A percentile compares a stretch with the other conserved stretches of the same genome.
These are phyloP conservation scores for Macrotus californicus DNA, from an alignment of 2,113 vertebrate genomes.

Conservation along the genomic window DNA sequence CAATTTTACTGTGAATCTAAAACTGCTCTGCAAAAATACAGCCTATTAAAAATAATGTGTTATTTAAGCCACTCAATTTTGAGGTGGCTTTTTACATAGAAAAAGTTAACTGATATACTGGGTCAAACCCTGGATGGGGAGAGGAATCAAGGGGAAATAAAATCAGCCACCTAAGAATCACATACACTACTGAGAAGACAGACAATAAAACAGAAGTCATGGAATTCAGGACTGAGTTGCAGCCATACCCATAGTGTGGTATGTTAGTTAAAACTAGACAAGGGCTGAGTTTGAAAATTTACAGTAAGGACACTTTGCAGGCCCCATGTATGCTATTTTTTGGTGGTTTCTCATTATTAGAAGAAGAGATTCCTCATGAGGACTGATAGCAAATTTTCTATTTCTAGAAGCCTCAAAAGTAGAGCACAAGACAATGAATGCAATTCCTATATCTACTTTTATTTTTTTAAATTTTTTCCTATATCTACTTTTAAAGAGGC, in stretches of 20 bases:
- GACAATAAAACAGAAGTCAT: not conserved
- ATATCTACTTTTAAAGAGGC: not conserved
- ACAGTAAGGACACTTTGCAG: not conserved
- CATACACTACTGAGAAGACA: not conserved
- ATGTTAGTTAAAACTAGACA: not conserved
- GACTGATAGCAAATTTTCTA: not conserved
- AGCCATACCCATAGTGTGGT: not conserved
- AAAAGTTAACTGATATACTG: not conserved
- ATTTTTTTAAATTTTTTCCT: not conserved
- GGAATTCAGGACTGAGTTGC: not conserved
- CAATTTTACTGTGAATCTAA: not conserved
- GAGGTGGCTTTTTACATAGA: not conserved
- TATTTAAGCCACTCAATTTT: not conserved
- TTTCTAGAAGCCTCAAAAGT: not conserved
- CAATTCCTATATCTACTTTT: not conserved
- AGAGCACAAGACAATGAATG: not conserved
- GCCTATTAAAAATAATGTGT: not conserved
- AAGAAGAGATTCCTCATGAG: not conserved
- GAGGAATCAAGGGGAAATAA: not conserved
- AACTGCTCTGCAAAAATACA: not conserved
- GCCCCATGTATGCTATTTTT: not conserved
- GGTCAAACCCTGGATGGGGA: not conserved
- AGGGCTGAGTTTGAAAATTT: not conserved
- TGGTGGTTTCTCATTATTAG: not conserved
- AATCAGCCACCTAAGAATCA: not conserved